Percentiles rank a stretch among this genome's conserved stretches.
These are phyloP conservation scores for Chiloscyllium plagiosum DNA, from an alignment of 2,113 vertebrate species.

Conservation along the genomic window DNA sequence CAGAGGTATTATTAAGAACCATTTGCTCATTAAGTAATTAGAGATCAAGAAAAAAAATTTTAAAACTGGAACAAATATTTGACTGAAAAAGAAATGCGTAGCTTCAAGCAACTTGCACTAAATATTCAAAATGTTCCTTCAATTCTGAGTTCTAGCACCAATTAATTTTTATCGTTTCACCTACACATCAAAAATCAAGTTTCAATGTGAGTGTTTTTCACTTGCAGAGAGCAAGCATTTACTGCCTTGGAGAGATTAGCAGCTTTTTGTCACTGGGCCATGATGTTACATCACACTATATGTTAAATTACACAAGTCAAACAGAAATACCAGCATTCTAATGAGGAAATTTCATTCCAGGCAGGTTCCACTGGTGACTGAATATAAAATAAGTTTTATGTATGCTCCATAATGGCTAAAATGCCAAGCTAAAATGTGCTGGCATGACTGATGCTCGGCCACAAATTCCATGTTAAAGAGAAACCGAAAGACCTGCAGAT, in stretches of 20 bases:
- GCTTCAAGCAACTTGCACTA: background rate
- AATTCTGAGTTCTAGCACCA: constrained; percentile 19
- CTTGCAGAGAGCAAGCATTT: background rate
- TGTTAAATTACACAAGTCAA: background rate
- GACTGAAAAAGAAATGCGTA: background rate
- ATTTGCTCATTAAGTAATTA: background rate
- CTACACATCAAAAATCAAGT: constrained; percentile 5
- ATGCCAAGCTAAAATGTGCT: background rate
- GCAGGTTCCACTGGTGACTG: constrained; percentile 12
- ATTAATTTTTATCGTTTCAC: constrained; percentile 33
- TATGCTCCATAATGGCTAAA: background rate
- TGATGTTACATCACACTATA: background rate
- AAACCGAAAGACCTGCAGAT: too few species aligned
- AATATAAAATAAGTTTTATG: background rate
- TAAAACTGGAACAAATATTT: background rate
- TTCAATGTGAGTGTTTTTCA: constrained; percentile 17
- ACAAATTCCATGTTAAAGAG: background rate
- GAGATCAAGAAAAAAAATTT: background rate
- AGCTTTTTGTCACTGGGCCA: constrained; percentile 4
- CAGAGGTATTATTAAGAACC: background rate
- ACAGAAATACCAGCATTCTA: constrained; percentile 26
- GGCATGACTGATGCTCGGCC: too few species aligned
- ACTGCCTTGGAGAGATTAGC: constrained; percentile 19
- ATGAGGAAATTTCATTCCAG: background rate
- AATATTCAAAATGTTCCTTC: background rate